Base-by-base conservation (phyloP, 2,113 vertebrate genomes). In the Epinephelus lanceolatus region DNA sequence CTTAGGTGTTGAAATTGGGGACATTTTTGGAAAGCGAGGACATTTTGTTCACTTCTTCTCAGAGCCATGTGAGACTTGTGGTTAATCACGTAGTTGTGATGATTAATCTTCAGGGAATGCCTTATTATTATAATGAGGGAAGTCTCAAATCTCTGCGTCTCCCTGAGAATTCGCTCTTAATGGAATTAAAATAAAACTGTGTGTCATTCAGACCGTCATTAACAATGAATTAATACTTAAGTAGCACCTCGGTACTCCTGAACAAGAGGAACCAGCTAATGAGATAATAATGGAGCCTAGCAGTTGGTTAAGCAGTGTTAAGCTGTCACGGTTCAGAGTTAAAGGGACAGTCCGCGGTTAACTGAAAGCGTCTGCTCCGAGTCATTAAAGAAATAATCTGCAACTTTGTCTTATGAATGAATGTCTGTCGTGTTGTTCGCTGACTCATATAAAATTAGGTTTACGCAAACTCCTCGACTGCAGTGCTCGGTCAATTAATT, bases 191-290 rank as follows among this genome's bases (percentile, higher is more conserved):
- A 33, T 40, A 56, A 72, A 84, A 86, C 72, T 81, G 83, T 66
- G 72, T 45, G 67, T 23, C 63, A 21, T 70, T 81, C 62, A 59
- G 61, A 25, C 45, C 7, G 56, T 17, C 78, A 33, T 91, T 89
- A 83, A 75, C 80, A 27, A 60, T 84, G 79, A 87, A 90, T 91
- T 86, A 76, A 86, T 81, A 70, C 86, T 45, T 73, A 79, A 89
- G 78, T 65, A 83, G 83, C 78, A 75, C 72, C 80, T 78, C 7
- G 6, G 69, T 60, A 23, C 83, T 83, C 52, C 12, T 18, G 73
- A 89, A 76, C 78, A 68, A 74, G 81, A 86, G 75, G 76, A 89
- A 63, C 55, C 83, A 3, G 80, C 85, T 91, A 92, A 92, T 86
- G 86, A 91, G 83, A 78, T 84, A 81, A 85, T 90, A 81, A 89